Evolutionary conservation across 2,888 invertebrate species (phyloP).

Genomic region (Oligia fasciuncula): DNA sequence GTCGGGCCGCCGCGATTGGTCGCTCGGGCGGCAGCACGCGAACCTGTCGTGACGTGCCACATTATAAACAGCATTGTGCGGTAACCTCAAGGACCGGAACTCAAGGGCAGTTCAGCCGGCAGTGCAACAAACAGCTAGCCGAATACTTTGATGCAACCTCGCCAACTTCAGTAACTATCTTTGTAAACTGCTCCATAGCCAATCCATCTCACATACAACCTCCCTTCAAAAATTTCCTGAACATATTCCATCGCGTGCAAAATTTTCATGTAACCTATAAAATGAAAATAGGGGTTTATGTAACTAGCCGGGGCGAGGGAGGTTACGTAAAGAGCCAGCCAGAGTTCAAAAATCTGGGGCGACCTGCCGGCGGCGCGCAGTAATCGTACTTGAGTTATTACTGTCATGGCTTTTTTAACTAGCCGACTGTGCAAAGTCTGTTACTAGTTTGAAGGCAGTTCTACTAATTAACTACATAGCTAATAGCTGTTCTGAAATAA

Average conservation of each 20-base stretch:
- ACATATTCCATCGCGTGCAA: constrained; percentile 28
- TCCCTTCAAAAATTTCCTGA: constrained; percentile 2
- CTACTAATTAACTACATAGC: background rate
- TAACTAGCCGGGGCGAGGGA: constrained; percentile 51
- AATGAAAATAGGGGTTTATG: constrained; percentile 53
- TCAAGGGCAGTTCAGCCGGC: constrained; percentile 56
- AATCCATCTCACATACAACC: background rate
- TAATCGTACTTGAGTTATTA: constrained; percentile 46
- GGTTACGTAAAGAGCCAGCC: constrained; percentile 66
- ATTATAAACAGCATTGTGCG: constrained; percentile 60
- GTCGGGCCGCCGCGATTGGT: constrained; percentile 77
- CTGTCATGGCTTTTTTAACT: constrained; percentile 36
- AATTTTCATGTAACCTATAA: constrained; percentile 40
- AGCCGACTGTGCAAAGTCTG: constrained; percentile 20
- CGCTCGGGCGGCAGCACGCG: constrained; percentile 69
- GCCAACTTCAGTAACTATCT: constrained; percentile 6
- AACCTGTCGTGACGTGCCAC: constrained; percentile 55
- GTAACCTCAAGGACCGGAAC: constrained; percentile 62
- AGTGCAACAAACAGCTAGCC: constrained; percentile 24
- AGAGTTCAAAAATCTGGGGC: constrained; percentile 71
- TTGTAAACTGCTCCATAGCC: background rate
- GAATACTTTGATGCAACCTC: constrained; percentile 22
- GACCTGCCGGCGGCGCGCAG: constrained; percentile 60
- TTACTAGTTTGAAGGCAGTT: constrained; percentile 15
- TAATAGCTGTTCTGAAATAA: constrained; percentile 3